These are phyloP conservation scores for Muricea muricata DNA, from an alignment of 92 coral and sea anemone species.

Conservation along the genomic window DNA sequence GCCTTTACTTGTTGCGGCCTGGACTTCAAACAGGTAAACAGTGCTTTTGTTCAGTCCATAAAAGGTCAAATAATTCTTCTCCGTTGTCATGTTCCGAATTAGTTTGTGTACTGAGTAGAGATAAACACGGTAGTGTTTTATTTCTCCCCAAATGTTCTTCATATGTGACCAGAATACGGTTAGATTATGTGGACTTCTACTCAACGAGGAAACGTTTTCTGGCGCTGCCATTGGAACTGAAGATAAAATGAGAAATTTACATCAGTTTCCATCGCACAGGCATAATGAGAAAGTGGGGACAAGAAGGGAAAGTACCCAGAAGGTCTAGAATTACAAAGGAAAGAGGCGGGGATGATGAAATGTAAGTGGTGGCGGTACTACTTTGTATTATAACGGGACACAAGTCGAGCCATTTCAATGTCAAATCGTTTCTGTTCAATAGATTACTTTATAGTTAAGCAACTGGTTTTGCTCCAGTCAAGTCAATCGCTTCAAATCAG, in stretches of 20 bases:
- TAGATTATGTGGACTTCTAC: conserved; percentile 6
- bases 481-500: too few relatives aligned
- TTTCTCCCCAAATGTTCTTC: neutral
- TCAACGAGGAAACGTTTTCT: conserved; percentile 15
- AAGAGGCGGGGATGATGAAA: too few relatives aligned
- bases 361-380: too few relatives aligned
- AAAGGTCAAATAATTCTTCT: conserved; percentile 50
- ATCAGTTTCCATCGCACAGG: neutral
- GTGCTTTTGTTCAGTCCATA: conserved; percentile 68
- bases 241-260: neutral
- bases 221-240: conserved; percentile 37
- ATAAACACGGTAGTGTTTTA: neutral
- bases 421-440: too few relatives aligned
- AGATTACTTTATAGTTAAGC: too few relatives aligned
- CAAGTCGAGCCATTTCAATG: too few relatives aligned
- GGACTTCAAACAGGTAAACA: conserved; percentile 69
- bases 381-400: too few relatives aligned
- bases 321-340: too few relatives aligned
- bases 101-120: neutral
- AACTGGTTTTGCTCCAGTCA: too few relatives aligned
- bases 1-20: conserved; percentile 91
- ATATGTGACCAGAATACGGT: conserved; percentile 6
- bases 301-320: too few relatives aligned
- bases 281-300: too few relatives aligned
- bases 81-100: neutral